phyloP scores from a whole-genome alignment of 2,797 vertebrate genomes.

The Parambassis ranga region DNA sequence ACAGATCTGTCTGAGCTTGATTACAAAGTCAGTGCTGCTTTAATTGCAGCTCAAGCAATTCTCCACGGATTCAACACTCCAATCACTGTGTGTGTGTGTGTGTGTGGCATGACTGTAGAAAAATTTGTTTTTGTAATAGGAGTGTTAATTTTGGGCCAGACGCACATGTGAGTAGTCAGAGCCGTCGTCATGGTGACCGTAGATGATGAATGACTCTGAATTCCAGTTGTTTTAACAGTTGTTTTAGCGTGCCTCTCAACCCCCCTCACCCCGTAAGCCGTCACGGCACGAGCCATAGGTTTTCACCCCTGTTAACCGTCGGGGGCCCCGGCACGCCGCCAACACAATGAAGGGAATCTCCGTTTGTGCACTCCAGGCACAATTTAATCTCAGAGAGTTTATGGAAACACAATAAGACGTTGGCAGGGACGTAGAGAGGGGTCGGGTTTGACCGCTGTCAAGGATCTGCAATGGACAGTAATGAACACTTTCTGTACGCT shows the following conservation, averaged over 20 bases:
- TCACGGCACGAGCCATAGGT: conserved; percentile 12
- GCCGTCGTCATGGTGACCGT: conserved; percentile 36
- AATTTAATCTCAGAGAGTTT: conserved; percentile 50
- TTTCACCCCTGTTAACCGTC: conserved; percentile 28
- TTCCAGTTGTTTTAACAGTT: conserved; percentile 67
- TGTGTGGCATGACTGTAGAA: conserved; percentile 43
- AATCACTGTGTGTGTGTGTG: no score
- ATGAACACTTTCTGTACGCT: conserved; percentile 32
- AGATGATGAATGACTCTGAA: conserved; percentile 61
- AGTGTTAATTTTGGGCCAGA: conserved; percentile 27
- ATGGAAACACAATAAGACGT: conserved; percentile 56
- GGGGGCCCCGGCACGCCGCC: conserved; percentile 30
- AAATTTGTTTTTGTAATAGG: conserved; percentile 22
- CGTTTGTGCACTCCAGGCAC: conserved; percentile 33
- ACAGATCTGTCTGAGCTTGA: conserved; percentile 6
- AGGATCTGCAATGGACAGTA: conserved; percentile 35
- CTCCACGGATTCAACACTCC: not conserved
- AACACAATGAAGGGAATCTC: conserved; percentile 37
- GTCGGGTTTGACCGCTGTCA: conserved; percentile 37
- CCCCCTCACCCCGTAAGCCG: not conserved
- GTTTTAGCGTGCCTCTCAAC: conserved; percentile 37
- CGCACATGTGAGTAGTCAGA: conserved; percentile 32
- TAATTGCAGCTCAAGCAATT: not conserved
- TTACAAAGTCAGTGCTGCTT: conserved; percentile 4
- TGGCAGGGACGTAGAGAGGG: conserved; percentile 38